Conservation (phyloP, 2,888 invertebrate species). For the Rhabditoides inermis region DNA sequence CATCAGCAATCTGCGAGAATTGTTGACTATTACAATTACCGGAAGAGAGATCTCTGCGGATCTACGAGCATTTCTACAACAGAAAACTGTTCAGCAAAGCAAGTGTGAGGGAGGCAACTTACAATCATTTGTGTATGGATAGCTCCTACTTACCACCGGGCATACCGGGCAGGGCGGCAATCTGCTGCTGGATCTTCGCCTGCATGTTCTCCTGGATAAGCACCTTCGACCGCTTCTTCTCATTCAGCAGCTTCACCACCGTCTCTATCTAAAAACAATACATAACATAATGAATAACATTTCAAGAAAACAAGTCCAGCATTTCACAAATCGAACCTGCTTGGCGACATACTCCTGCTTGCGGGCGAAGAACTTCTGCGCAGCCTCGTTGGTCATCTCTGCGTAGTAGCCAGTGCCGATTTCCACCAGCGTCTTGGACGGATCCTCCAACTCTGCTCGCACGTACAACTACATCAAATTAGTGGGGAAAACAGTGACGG, state of each 20-base stretch:
- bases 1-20: too few relatives aligned
- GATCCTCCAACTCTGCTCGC: slow-evolving; percentile 75
- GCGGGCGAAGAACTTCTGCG: slow-evolving; percentile 82
- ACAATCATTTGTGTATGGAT: too few relatives aligned
- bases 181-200: slow-evolving; percentile 23
- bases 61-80: too few relatives aligned
- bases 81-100: too few relatives aligned
- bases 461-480: slow-evolving; percentile 72
- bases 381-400: slow-evolving; percentile 74
- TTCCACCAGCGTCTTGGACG: slow-evolving; percentile 80
- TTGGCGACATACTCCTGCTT: slow-evolving; percentile 81
- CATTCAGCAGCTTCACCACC: slow-evolving; percentile 21
- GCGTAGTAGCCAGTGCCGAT: slow-evolving; percentile 94
- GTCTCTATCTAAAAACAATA: slow-evolving; percentile 19
- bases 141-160: too few relatives aligned
- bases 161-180: slow-evolving; percentile 16
- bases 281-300: background rate
- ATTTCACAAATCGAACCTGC: slow-evolving; percentile 66
- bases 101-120: too few relatives aligned
- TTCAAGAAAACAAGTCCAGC: slow-evolving; percentile 18
- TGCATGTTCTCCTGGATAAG: slow-evolving; percentile 25
- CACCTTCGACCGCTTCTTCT: slow-evolving; percentile 23
- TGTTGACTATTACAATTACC: too few relatives aligned
- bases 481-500: background rate
- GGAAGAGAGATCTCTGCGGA: too few relatives aligned